phyloP scores from a whole-genome alignment of 37 sponge, comb jelly and placozoan species.

The Mnemiopsis leidyi region DNA sequence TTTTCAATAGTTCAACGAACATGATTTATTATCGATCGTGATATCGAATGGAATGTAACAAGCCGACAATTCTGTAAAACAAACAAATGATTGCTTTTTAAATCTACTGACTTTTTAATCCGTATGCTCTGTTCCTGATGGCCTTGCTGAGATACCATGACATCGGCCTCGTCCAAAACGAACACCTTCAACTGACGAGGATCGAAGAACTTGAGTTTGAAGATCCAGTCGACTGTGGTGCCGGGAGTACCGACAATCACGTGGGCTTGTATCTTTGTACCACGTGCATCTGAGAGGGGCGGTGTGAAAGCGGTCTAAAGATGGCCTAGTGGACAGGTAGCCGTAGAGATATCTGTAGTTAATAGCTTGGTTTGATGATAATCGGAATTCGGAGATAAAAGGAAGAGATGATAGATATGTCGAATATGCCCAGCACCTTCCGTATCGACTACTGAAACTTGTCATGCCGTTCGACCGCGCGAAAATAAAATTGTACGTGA shows the following conservation, averaged over 20 bases:
- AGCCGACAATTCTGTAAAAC: no score
- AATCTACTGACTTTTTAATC: slow-evolving; percentile 80
- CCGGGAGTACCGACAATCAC: slow-evolving; percentile 91
- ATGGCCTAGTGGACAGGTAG: neutral
- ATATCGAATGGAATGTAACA: no score
- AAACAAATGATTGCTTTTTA: no score
- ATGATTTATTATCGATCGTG: no score
- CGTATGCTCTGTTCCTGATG: slow-evolving; percentile 92
- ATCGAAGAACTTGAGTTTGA: slow-evolving; percentile 76
- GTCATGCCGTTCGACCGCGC: no score
- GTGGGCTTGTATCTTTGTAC: slow-evolving; percentile 69
- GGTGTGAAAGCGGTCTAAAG: neutral
- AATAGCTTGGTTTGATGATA: no score
- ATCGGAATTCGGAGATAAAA: no score
- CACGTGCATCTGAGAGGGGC: slow-evolving; percentile 12
- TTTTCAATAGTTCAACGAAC: no score
- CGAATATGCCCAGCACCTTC: no score
- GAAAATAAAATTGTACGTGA: neutral
- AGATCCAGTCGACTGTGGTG: slow-evolving; percentile 84
- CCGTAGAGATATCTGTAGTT: neutral
- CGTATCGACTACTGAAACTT: no score
- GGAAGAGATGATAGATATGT: no score
- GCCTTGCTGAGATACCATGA: slow-evolving; percentile 92
- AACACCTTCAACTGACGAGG: slow-evolving; percentile 76
- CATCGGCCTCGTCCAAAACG: slow-evolving; percentile 95